Base-by-base conservation (phyloP, 2,797 vertebrate genomes). In the Lagorchestes hirsutus region DNA sequence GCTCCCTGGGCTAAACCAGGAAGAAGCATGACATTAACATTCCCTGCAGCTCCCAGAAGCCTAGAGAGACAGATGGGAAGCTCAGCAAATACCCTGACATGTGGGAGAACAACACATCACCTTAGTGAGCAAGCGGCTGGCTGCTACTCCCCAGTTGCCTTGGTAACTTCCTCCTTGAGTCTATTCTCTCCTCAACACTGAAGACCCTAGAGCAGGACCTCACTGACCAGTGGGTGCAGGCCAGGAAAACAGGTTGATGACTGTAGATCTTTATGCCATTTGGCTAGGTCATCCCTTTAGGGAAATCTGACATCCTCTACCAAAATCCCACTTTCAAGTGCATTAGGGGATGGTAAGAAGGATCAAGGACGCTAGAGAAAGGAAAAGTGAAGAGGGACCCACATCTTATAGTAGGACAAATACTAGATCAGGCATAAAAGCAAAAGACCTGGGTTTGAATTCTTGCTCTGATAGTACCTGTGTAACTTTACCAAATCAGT, bases 111-210 rank as follows among this genome's bases (percentile, higher is more conserved):
- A 90, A 52, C 40, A 92, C 90, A 96, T 95, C 94, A 96, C 96
- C 95, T 95, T 90, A 82, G 95, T 3, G 3, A 87, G 74, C 31
- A 0, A 93, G 92, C 46, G 54, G 90, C 56, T 82, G 11, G 0
- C 34, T 90, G 13, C 91, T 50, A 87, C 82, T 98, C 87, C 93
- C 91, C 62, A 90, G 97, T 98, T 97, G 96, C 97, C 97, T 13
- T 97, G 97, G 97, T 94, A 98, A 98, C 97, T 97, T 96, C 95
- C 91, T 95, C 96, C 91, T 94, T 91, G 67, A 24, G 96, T 90
- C 94, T 34, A 90, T 93, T 95, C 90, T 90, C 95, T 97, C 97
- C 59, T 62, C 93, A 93, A 40, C 50, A 93, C 50, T 62, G 40
- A 87, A 46, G 56, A 13, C 67, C 29, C 18, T 1, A 96, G 92